Percentiles rank a stretch among this genome's conserved stretches.
phyloP scores from a whole-genome alignment of 2,888 invertebrate species.

The Orchestes rusci region DNA sequence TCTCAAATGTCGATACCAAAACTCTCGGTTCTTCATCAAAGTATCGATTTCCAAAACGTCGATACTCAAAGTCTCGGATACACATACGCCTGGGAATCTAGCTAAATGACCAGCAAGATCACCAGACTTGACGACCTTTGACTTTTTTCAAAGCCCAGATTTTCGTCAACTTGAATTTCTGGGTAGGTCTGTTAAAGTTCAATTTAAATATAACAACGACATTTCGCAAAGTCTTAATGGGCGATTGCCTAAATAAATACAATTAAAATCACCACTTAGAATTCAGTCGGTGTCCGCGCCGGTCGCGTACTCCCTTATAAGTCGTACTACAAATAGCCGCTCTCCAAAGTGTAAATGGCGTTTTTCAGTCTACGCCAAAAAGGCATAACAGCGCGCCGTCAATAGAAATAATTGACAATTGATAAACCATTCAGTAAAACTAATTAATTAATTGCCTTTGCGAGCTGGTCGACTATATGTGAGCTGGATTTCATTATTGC shows the following conservation, averaged over 20 bases:
- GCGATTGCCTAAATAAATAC: conserved; percentile 16
- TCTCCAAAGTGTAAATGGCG: conserved; percentile 43
- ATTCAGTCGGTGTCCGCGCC: conserved; percentile 13
- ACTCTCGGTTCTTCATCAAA: too few species aligned
- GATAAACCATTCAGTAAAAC: conserved; percentile 40
- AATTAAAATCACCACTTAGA: conserved; percentile 17
- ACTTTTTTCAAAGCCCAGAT: too few species aligned
- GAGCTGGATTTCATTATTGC: conserved; percentile 33
- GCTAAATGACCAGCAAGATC: too few species aligned
- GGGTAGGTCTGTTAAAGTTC: too few species aligned
- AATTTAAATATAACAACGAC: too few species aligned
- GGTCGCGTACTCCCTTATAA: conserved; percentile 16
- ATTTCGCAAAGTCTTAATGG: too few species aligned
- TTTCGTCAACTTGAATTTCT: too few species aligned
- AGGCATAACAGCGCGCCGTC: conserved; percentile 18
- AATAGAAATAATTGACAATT: conserved; percentile 41
- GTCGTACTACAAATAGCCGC: conserved; percentile 26
- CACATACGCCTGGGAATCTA: too few species aligned
- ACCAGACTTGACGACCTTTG: too few species aligned
- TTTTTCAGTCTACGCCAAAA: conserved; percentile 33
- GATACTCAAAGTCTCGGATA: too few species aligned
- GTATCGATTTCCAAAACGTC: too few species aligned
- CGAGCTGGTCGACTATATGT: conserved; percentile 13
- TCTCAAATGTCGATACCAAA: too few species aligned
- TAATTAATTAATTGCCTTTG: conserved; percentile 41